Conservation (phyloP, 2,888 invertebrate species). For the Sphaerophoria rueppellii region DNA sequence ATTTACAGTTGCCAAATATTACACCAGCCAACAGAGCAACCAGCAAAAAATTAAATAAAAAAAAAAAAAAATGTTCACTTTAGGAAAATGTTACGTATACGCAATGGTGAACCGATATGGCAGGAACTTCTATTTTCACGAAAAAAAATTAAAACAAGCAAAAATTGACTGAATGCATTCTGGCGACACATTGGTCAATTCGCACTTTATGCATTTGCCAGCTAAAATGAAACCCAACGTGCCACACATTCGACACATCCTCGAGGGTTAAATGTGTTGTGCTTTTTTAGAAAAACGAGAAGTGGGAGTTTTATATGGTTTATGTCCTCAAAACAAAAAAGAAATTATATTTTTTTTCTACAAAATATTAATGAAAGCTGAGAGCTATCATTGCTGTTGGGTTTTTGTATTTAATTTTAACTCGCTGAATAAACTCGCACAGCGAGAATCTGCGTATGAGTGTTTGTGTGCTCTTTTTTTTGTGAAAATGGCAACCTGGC, state of each 20-base stretch:
- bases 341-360: conserved; percentile 4
- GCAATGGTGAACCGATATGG: conserved; percentile 32
- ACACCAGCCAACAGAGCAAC: background rate
- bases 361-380: conserved; percentile 54
- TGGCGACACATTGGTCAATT: conserved; percentile 57
- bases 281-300: conserved; percentile 54
- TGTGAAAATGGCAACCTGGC: conserved; percentile 11
- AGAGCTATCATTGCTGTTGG: conserved; percentile 60
- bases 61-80: conserved; percentile 1
- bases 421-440: background rate
- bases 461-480: background rate
- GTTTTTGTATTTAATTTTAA: conserved; percentile 62
- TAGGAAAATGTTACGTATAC: conserved; percentile 53
- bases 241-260: background rate
- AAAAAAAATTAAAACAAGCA: background rate
- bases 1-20: conserved; percentile 60
- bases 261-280: conserved; percentile 44
- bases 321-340: background rate
- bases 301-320: background rate
- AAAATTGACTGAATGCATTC: background rate
- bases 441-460: background rate
- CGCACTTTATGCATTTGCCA: conserved; percentile 59
- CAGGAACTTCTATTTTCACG: background rate
- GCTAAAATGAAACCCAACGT: conserved; percentile 10
- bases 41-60: background rate